Percentiles rank a stretch among this genome's conserved stretches.
phyloP scores from a whole-genome alignment of 2,888 invertebrate genomes.

The Cheilosia variabilis region DNA sequence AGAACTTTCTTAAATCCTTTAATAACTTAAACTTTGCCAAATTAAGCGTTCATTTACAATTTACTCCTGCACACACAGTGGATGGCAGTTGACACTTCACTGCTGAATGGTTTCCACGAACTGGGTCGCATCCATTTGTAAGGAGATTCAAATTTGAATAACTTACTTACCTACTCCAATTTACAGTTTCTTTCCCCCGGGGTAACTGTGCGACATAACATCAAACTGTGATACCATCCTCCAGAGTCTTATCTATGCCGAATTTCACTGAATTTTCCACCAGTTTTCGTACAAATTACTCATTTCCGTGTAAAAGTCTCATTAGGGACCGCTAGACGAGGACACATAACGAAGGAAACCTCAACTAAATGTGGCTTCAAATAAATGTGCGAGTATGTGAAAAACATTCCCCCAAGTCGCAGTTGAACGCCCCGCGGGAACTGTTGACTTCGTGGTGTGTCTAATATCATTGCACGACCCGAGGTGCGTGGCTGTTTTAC shows the following conservation, averaged over 20 bases:
- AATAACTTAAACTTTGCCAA: too few relatives aligned
- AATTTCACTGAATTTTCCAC: constrained; percentile 15
- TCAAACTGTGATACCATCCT: constrained; percentile 8
- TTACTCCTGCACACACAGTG: too few relatives aligned
- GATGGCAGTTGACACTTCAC: neutral
- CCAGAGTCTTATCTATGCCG: neutral
- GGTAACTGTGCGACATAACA: neutral
- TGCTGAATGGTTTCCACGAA: neutral
- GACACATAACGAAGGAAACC: constrained; percentile 18
- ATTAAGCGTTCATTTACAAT: too few relatives aligned
- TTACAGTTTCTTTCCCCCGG: neutral
- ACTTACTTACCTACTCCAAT: neutral
- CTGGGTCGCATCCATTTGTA: constrained; percentile 1
- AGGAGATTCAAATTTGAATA: neutral
- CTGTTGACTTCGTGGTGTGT: neutral
- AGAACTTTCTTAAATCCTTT: too few relatives aligned
- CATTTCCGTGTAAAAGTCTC: constrained; percentile 20
- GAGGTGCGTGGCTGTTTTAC: neutral
- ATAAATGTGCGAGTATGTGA: constrained; percentile 1
- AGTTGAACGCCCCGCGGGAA: neutral
- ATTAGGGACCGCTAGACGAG: constrained; percentile 22
- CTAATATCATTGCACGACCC: neutral
- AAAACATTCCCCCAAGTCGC: neutral
- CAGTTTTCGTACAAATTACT: constrained; percentile 11
- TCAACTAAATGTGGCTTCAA: constrained; percentile 21